Conservation (phyloP, 2,797 vertebrate genomes). For the Phylloscopus collybita region DNA sequence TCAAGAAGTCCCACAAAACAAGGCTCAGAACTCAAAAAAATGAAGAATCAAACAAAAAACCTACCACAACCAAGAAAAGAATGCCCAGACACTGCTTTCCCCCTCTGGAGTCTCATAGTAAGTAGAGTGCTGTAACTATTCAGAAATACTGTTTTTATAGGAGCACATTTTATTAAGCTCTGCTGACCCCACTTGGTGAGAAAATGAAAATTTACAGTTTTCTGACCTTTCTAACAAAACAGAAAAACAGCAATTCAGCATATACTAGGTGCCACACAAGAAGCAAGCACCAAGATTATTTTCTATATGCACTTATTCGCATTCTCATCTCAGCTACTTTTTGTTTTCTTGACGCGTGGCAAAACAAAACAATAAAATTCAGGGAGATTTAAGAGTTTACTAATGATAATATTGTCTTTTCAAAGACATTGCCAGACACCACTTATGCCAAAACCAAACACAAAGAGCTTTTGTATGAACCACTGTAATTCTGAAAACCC, state of each 20-base stretch:
- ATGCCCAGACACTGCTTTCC: neutral
- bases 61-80: neutral
- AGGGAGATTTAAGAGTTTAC: neutral
- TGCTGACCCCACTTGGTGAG: neutral
- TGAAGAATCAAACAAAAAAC: neutral
- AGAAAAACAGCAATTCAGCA: neutral
- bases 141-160: neutral
- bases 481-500: neutral
- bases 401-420: neutral
- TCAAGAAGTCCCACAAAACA: neutral
- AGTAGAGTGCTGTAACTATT: neutral
- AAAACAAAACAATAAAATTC: neutral
- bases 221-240: neutral
- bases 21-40: neutral
- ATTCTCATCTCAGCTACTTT: neutral
- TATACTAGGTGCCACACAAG: neutral
- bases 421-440: neutral
- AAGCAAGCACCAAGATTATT: neutral
- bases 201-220: neutral
- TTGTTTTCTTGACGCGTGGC: accelerated
- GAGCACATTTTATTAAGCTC: neutral
- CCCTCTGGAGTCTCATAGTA: neutral
- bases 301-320: neutral
- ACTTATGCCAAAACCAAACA: neutral
- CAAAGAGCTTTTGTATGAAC: neutral